A percentile compares a stretch with the other conserved stretches of the same genome.
Evolutionary conservation across 2,113 vertebrate species (phyloP).

Genomic region (Notechis scutatus): DNA sequence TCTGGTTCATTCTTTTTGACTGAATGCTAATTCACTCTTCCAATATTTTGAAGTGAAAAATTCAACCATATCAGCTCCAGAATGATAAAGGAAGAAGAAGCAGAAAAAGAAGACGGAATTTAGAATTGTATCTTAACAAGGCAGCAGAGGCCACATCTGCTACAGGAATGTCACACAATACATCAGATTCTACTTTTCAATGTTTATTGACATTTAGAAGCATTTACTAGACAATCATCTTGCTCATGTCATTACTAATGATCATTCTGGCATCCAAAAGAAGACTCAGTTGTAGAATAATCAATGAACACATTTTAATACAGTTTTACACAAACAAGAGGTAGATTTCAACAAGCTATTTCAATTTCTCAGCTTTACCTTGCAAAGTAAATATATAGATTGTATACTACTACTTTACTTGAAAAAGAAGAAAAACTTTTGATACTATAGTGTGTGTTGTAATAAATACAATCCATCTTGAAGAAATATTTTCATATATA

Average conservation of each 20-base stretch:
- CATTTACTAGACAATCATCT: background rate
- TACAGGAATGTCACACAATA: background rate
- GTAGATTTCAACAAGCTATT: background rate
- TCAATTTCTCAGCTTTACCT: background rate
- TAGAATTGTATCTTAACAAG: background rate
- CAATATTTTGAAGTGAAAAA: background rate
- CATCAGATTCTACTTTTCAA: background rate
- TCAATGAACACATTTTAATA: background rate
- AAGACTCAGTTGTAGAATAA: background rate
- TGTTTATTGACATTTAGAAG: background rate
- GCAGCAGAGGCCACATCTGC: background rate
- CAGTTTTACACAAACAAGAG: background rate
- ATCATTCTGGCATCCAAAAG: background rate
- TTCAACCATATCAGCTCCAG: background rate
- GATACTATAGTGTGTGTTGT: background rate
- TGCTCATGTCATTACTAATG: background rate
- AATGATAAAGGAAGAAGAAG: background rate
- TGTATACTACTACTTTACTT: background rate
- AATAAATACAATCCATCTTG: background rate
- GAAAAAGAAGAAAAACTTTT: background rate
- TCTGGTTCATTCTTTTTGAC: background rate
- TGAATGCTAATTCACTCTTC: constrained; percentile 38
- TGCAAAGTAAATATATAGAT: background rate
- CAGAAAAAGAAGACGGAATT: background rate
- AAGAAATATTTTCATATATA: background rate